Conservation (phyloP, 2,888 invertebrate genomes). For the Nasonia oneida region DNA sequence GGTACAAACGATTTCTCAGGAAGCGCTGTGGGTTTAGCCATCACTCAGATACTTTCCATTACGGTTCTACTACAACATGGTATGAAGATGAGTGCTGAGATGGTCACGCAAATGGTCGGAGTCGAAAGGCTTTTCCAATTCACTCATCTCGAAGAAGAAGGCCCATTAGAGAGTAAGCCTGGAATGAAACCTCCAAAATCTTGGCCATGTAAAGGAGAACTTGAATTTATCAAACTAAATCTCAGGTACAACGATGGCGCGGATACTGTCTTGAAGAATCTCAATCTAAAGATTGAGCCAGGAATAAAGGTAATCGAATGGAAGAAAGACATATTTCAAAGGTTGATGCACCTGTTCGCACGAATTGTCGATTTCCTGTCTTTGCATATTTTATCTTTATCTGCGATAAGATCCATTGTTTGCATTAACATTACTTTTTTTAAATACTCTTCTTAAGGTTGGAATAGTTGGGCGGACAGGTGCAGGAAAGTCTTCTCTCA, state of each 20-base stretch:
- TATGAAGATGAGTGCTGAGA: slow-evolving; percentile 61
- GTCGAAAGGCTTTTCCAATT: slow-evolving; percentile 92
- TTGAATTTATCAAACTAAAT: slow-evolving; percentile 83
- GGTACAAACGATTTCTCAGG: slow-evolving; percentile 78
- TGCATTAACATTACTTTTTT: neutral
- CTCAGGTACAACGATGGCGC: slow-evolving; percentile 82
- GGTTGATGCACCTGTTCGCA: too few relatives aligned
- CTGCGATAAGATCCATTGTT: too few relatives aligned
- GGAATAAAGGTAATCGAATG: slow-evolving; percentile 82
- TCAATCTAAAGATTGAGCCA: slow-evolving; percentile 85
- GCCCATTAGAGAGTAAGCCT: slow-evolving; percentile 83
- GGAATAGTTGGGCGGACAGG: slow-evolving; percentile 94
- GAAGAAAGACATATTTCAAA: too few relatives aligned
- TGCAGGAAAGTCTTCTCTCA: slow-evolving; percentile 91
- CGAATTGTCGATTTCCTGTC: too few relatives aligned
- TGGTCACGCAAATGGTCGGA: slow-evolving; percentile 74
- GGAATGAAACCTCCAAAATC: slow-evolving; percentile 81
- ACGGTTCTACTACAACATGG: slow-evolving; percentile 87
- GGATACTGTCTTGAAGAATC: slow-evolving; percentile 87
- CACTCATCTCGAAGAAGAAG: slow-evolving; percentile 87
- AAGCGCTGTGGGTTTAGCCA: slow-evolving; percentile 86
- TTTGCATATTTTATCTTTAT: too few relatives aligned
- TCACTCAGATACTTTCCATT: slow-evolving; percentile 86
- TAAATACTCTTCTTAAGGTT: slow-evolving; percentile 80
- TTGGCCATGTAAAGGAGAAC: slow-evolving; percentile 86